Evolutionary conservation across 2,888 invertebrate genomes (phyloP).

Genomic region (Drosophila birchii): DNA sequence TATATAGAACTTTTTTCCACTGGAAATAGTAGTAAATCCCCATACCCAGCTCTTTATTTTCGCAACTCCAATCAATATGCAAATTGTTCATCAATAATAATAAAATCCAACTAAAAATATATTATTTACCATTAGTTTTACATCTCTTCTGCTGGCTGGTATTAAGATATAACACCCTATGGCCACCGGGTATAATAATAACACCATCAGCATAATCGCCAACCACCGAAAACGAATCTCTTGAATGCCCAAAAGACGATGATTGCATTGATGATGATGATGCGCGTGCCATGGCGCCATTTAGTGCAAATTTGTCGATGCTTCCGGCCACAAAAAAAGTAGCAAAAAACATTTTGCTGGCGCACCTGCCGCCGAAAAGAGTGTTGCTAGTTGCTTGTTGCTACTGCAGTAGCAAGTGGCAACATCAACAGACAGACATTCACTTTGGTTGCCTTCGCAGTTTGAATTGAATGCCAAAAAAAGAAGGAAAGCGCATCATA

Average conservation of each 20-base stretch:
- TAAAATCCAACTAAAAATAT: neutral
- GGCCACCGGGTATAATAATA: constrained; percentile 8
- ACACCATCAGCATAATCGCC: constrained; percentile 43
- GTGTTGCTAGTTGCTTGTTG: constrained; percentile 35
- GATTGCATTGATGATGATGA: constrained; percentile 62
- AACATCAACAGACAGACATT: constrained; percentile 54
- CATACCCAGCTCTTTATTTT: neutral
- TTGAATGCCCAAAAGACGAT: constrained; percentile 34
- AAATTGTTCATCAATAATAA: neutral
- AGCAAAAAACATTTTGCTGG: neutral
- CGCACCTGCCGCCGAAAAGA: constrained; percentile 23
- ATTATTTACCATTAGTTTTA: neutral
- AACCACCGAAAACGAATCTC: constrained; percentile 27
- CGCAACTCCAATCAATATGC: neutral
- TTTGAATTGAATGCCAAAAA: constrained; percentile 64
- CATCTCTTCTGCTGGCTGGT: neutral
- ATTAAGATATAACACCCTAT: constrained; percentile 1
- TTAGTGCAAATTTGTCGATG: constrained; percentile 72
- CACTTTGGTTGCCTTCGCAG: constrained; percentile 59
- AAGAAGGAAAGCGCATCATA: constrained; percentile 64
- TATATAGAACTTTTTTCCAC: neutral
- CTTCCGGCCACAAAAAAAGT: constrained; percentile 63
- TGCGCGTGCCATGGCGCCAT: constrained; percentile 75
- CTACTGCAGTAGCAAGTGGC: constrained; percentile 45
- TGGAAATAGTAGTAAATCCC: neutral